Percentiles rank a stretch among this genome's conserved stretches.
Evolutionary conservation across 2,113 vertebrate species (phyloP).

Genomic region (Catharus fuscescens): DNA sequence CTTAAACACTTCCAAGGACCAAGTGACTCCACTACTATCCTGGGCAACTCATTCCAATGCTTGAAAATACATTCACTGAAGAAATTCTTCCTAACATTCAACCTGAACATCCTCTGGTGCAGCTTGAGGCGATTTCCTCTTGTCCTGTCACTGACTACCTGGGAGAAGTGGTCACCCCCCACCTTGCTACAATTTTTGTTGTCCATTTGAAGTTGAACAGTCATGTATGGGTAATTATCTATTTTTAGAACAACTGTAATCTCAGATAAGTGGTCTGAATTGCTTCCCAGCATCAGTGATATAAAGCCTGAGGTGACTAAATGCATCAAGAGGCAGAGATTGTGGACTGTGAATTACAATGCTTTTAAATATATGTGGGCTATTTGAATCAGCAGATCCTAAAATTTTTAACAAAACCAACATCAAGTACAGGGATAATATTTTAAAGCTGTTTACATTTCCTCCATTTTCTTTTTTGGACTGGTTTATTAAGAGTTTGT

Average conservation of each 20-base stretch:
- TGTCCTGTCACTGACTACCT: neutral
- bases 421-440: neutral
- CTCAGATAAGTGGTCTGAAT: neutral
- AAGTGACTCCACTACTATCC: neutral
- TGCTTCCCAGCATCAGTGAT: neutral
- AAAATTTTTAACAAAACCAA: neutral
- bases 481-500: neutral
- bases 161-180: neutral
- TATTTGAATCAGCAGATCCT: neutral
- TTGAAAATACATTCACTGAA: neutral
- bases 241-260: neutral
- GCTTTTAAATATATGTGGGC: neutral
- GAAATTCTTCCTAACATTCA: neutral
- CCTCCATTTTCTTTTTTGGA: neutral
- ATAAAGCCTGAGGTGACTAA: neutral
- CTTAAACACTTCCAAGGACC: neutral
- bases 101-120: neutral
- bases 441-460: neutral
- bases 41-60: neutral
- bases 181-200: neutral
- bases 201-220: neutral
- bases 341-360: neutral
- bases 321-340: neutral
- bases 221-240: neutral
- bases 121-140: neutral